phyloP scores from a whole-genome alignment of 2,888 invertebrate genomes.

The Microdon myrmicae region DNA sequence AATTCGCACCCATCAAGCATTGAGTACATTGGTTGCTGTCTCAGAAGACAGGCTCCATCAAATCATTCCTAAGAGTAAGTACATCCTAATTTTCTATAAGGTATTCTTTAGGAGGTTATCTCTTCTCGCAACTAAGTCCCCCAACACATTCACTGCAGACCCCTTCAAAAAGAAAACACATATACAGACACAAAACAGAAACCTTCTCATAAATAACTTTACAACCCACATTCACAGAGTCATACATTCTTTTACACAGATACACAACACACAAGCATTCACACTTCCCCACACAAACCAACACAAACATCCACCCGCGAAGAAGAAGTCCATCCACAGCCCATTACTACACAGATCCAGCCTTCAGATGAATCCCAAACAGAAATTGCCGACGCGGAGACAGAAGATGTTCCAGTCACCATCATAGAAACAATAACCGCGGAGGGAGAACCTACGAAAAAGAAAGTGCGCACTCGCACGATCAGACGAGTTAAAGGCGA shows the following conservation, averaged over 20 bases:
- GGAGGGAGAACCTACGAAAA: conserved; percentile 60
- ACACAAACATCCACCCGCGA: conserved; percentile 58
- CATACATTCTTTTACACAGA: conserved; percentile 61
- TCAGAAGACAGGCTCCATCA: conserved; percentile 31
- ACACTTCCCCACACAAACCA: conserved; percentile 64
- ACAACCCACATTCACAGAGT: conserved; percentile 45
- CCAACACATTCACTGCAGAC: conserved; percentile 53
- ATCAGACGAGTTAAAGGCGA: conserved; percentile 64
- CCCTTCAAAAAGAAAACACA: conserved; percentile 42
- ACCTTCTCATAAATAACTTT: conserved; percentile 22
- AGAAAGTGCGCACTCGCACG: conserved; percentile 61
- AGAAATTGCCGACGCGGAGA: conserved; percentile 46
- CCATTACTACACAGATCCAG: conserved; percentile 65
- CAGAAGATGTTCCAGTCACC: background rate
- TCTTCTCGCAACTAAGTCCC: conserved; percentile 58
- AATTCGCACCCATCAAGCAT: conserved; percentile 19
- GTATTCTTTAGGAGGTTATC: conserved; percentile 61
- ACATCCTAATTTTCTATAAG: conserved; percentile 50
- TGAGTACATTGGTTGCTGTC: conserved; percentile 22
- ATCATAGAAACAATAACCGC: conserved; percentile 54
- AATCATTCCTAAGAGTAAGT: conserved; percentile 54
- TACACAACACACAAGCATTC: conserved; percentile 60
- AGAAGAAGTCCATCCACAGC: conserved; percentile 55
- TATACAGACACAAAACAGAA: conserved; percentile 45
- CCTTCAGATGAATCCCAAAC: conserved; percentile 60